These are phyloP conservation scores for Erpetoichthys calabaricus DNA, from an alignment of 2,797 vertebrate species.

Conservation along the genomic window DNA sequence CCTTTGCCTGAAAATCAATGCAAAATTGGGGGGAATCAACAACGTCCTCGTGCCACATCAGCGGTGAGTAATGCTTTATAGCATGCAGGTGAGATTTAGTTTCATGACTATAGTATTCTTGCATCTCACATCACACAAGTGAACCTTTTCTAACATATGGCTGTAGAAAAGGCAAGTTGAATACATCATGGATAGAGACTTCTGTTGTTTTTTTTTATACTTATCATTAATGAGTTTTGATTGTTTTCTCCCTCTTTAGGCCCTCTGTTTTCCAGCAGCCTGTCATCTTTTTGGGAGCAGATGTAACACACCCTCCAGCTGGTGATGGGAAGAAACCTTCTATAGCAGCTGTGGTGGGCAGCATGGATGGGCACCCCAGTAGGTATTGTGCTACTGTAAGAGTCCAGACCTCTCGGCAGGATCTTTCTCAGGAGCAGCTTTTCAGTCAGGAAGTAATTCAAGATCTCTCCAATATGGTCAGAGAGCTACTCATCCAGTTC, in stretches of 20 bases:
- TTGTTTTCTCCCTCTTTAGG: constrained; percentile 34
- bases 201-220: no score
- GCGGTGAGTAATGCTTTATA: constrained; percentile 53
- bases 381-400: constrained; percentile 95
- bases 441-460: constrained; percentile 97
- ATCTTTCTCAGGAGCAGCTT: constrained; percentile 88
- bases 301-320: constrained; percentile 86
- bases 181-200: no score
- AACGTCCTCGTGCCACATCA: constrained; percentile 96
- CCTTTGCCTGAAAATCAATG: constrained; percentile 97
- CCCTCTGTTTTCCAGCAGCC: constrained; percentile 96
- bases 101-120: background rate
- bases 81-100: no score
- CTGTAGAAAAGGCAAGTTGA: no score
- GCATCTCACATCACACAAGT: no score
- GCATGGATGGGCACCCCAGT: constrained; percentile 96
- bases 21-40: constrained; percentile 95
- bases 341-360: constrained; percentile 90
- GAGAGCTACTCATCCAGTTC: constrained; percentile 92
- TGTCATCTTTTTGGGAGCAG: constrained; percentile 87
- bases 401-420: constrained; percentile 90
- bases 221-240: no score
- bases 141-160: no score
- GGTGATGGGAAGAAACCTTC: constrained; percentile 94
- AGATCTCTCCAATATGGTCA: constrained; percentile 93